These are phyloP conservation scores for Apostichopus japonicus DNA, from an alignment of 35 echinoderm and acorn worm species.

Conservation along the genomic window DNA sequence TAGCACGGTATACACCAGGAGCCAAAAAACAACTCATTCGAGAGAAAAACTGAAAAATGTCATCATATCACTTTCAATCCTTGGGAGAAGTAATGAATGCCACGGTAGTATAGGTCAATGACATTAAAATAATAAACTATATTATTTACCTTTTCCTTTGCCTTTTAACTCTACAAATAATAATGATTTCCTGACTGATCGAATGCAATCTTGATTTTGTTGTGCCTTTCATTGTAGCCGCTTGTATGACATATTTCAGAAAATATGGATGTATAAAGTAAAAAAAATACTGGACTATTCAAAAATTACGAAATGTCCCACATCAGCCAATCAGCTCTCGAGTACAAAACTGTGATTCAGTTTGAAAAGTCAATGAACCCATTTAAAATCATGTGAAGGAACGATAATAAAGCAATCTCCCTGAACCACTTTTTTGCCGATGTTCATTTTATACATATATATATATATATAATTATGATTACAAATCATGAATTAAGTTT, in stretches of 20 bases:
- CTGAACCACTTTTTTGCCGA: neutral
- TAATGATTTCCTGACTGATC: too few relatives aligned
- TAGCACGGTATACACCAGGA: too few relatives aligned
- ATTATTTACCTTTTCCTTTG: too few relatives aligned
- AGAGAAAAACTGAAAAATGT: too few relatives aligned
- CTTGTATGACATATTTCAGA: neutral
- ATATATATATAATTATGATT: neutral
- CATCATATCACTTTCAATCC: too few relatives aligned
- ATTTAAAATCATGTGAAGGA: neutral
- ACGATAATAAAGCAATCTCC: neutral
- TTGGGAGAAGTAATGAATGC: too few relatives aligned
- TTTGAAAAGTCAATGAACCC: conserved; percentile 8
- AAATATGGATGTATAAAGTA: neutral
- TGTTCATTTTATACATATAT: neutral
- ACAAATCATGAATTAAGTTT: conserved; percentile 5
- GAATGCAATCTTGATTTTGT: neutral
- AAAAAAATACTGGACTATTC: neutral
- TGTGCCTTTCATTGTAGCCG: neutral
- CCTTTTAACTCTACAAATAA: too few relatives aligned
- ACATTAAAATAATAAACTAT: too few relatives aligned
- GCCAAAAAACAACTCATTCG: too few relatives aligned
- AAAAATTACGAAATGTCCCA: neutral
- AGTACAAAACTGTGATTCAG: neutral
- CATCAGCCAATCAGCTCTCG: conserved; percentile 3
- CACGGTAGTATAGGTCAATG: too few relatives aligned